Evolutionary conservation across 2,113 vertebrate species (phyloP).

Genomic region (Pithys albifrons): DNA sequence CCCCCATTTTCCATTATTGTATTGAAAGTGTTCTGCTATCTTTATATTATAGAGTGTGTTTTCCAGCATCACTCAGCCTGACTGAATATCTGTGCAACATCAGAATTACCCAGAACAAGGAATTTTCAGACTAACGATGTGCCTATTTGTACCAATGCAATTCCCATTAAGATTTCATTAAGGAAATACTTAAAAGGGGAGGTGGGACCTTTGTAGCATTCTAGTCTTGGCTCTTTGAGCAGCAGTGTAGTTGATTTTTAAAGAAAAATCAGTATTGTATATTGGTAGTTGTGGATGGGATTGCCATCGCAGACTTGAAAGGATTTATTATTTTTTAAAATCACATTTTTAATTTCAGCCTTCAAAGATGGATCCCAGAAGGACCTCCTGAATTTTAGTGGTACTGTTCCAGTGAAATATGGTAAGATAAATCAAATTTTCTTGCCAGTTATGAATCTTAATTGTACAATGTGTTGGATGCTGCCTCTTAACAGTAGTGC

Average conservation of each 20-base stretch:
- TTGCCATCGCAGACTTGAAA: not conserved
- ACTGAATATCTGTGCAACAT: not conserved
- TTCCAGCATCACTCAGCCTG: not conserved
- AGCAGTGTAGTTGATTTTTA: not conserved
- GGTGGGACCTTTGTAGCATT: not conserved
- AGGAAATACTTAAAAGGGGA: not conserved
- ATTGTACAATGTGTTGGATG: not conserved
- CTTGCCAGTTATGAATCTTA: not conserved
- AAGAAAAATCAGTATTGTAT: not conserved
- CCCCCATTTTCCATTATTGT: not conserved
- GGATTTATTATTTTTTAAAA: not conserved
- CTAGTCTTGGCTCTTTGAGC: not conserved
- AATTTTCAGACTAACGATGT: not conserved
- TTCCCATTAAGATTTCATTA: not conserved
- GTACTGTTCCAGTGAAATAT: constrained; percentile 86
- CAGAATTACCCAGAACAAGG: not conserved
- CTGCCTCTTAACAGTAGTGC: not conserved
- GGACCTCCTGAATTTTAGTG: constrained; percentile 88
- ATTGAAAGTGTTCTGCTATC: not conserved
- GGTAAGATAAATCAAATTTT: constrained; percentile 75
- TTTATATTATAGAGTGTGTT: not conserved
- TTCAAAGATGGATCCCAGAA: constrained; percentile 92
- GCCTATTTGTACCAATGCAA: not conserved
- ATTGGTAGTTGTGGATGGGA: not conserved
- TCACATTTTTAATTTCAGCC: constrained; percentile 73